Conservation (phyloP, 1,140 invertebrate genomes). For the Aphis gossypii region DNA sequence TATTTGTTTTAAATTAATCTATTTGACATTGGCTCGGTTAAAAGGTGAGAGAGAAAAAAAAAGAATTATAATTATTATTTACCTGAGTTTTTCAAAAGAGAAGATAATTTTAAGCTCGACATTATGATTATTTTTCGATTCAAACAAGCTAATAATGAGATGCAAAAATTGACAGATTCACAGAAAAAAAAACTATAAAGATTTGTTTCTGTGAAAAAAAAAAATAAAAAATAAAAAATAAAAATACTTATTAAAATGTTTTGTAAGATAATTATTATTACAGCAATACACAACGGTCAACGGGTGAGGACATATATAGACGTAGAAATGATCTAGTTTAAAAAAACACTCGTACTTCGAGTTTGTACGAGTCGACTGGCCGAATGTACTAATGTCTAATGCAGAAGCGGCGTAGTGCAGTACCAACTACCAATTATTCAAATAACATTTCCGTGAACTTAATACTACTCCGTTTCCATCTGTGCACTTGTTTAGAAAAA, state of each 20-base stretch:
- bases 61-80: background rate
- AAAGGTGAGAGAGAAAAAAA: background rate
- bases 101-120: constrained; percentile 38
- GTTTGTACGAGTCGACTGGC: background rate
- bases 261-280: no score
- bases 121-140: background rate
- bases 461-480: background rate
- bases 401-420: no score
- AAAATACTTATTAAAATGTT: no score
- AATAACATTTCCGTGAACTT: background rate
- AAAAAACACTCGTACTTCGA: background rate
- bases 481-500: background rate
- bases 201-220: background rate
- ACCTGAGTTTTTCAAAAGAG: background rate
- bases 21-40: background rate
- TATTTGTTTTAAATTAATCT: background rate
- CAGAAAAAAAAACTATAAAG: background rate
- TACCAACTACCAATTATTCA: constrained; percentile 11
- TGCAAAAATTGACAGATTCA: background rate
- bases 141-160: background rate
- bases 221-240: no score
- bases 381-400: background rate
- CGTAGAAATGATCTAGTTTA: background rate
- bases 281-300: background rate
- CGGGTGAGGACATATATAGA: background rate